Percentiles rank a stretch among this genome's conserved stretches.
Conservation (phyloP, 2,113 vertebrate genomes). For the Chamaetylas fuelleborni region DNA sequence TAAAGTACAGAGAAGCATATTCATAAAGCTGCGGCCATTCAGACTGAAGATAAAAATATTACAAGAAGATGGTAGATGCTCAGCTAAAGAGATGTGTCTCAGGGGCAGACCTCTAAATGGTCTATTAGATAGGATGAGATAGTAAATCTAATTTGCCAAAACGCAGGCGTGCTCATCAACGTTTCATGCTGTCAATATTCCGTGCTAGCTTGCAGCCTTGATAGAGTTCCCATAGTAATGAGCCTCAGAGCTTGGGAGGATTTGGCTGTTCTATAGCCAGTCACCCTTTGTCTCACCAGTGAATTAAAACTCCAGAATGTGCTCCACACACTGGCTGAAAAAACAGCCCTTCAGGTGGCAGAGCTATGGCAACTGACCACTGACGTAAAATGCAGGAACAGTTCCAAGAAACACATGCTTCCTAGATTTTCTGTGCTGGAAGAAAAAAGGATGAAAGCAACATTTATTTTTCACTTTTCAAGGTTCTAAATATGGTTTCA, state of each 20-base stretch:
- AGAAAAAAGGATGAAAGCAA: neutral
- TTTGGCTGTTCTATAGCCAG: neutral
- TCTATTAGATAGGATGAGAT: conserved; percentile 26
- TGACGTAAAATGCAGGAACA: neutral
- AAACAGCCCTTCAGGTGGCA: neutral
- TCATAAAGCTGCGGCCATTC: neutral
- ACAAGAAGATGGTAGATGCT: neutral
- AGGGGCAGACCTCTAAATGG: conserved; percentile 37
- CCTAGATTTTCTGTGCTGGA: neutral
- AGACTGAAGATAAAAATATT: neutral
- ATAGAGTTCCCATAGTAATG: neutral
- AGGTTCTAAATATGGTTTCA: neutral
- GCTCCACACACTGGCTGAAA: neutral
- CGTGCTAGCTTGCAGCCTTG: neutral
- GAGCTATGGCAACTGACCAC: neutral
- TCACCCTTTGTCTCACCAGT: neutral
- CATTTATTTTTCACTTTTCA: neutral
- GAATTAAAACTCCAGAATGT: neutral
- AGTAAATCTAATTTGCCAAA: conserved; percentile 50
- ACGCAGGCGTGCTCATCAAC: neutral
- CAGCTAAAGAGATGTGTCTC: conserved; percentile 13
- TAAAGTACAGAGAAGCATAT: neutral
- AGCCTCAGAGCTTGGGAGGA: neutral
- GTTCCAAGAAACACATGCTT: neutral
- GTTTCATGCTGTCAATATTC: conserved; percentile 30